Evolutionary conservation across 2,113 vertebrate genomes (phyloP), one percentile per base, ranked within the genome.

Genomic region (Megaptera novaeangliae): DNA sequence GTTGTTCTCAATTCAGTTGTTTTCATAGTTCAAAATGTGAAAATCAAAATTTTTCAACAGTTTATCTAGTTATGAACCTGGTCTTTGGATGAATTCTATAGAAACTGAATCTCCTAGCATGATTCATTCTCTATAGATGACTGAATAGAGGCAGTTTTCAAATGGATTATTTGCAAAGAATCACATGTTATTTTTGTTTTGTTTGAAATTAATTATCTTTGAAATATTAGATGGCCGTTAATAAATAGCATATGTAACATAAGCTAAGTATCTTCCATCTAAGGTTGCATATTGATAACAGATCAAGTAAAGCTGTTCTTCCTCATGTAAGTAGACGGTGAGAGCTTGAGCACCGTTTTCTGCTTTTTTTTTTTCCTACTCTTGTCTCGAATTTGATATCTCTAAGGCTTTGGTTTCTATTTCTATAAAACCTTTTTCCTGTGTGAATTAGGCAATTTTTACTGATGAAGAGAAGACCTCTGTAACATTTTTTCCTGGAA

Each of bases 401-500:
- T 68, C 21, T 94, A 57, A 92, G 8, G 1, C 23, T 75, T 83
- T 94, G 44, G 29, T 78, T 63, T 82, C 13, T 52, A 77, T 85
- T 95, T 82, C 14, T 80, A 66, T 80, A 78, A 95, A 90, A 95
- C 1, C 13, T 94, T 88, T 96, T 66, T 88, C 27, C 36, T 52
- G 21, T 82, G 36, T 78, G 82, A 71, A 78, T 77, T 95, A 88
- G 10, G 77, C 18, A 41, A 17, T 75, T 94, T 96, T 83, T 78
- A 95, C 9, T 69, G n/a, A 95, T 92, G 11, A 88, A 93, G 14
- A 85, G 20, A 68, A 69, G 7, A 89, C 34, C 9, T 74, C 27
- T 95, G 27, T 69, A 72, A 55, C 17, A n/a, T 87, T 89, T 81
- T 85, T 94, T 87, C 74, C 83, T 92, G 74, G 46, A 96, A 89